Evolutionary conservation across 1,140 invertebrate genomes (phyloP).

Genomic region (Stegodyphus mimosarum): DNA sequence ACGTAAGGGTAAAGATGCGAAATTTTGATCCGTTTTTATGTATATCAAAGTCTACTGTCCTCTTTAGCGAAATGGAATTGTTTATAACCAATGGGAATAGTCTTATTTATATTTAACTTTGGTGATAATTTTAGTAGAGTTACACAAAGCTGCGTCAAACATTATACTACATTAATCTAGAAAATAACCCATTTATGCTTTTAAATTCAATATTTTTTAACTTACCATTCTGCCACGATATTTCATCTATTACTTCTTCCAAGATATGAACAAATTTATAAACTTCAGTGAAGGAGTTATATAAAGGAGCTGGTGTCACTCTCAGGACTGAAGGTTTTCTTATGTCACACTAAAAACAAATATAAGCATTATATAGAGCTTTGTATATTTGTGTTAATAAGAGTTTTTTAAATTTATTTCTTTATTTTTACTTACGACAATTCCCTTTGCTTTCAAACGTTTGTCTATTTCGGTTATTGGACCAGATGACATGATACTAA

Average conservation of each 20-base stretch:
- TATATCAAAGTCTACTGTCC: too few species aligned
- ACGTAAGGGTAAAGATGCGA: too few species aligned
- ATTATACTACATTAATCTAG: too few species aligned
- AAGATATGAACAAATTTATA: slow-evolving; percentile 66
- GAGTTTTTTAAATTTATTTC: too few species aligned
- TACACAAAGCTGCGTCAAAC: too few species aligned
- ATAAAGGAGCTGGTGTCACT: slow-evolving; percentile 72
- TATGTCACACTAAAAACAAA: slow-evolving; percentile 71
- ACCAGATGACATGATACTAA: slow-evolving; percentile 70
- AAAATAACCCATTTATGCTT: too few species aligned
- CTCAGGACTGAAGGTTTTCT: slow-evolving; percentile 72
- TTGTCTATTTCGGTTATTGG: slow-evolving; percentile 69
- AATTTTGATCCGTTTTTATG: too few species aligned
- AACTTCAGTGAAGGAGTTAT: slow-evolving; percentile 73
- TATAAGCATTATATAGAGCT: slow-evolving; percentile 21
- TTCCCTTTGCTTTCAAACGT: slow-evolving; percentile 70
- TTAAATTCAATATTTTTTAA: too few species aligned
- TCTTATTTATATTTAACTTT: too few species aligned
- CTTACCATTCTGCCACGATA: background rate
- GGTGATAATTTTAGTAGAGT: too few species aligned
- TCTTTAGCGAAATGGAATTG: too few species aligned
- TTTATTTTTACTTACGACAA: slow-evolving; percentile 69
- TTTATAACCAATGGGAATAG: too few species aligned
- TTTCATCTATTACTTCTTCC: slow-evolving; percentile 21
- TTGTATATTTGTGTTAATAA: slow-evolving; percentile 5